A percentile compares a stretch with the other conserved stretches of the same genome.
phyloP scores from a whole-genome alignment of 1,140 invertebrate species.

The Bilobella aurantiaca region DNA sequence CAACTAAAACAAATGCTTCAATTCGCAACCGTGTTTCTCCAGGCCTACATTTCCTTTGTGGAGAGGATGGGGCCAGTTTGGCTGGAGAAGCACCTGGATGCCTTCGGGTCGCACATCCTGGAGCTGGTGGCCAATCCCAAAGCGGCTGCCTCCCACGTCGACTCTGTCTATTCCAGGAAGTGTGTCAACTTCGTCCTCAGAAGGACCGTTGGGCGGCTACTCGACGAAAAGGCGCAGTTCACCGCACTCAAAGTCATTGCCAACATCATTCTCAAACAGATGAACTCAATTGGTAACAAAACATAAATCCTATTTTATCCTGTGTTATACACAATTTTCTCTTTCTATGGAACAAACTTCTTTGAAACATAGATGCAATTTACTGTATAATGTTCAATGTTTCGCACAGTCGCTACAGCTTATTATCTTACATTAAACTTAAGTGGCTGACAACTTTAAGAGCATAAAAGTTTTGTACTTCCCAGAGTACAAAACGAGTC shows the following conservation, averaged over 20 bases:
- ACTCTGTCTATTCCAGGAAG: constrained; percentile 93
- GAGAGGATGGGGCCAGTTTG: constrained; percentile 84
- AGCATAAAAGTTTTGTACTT: no score
- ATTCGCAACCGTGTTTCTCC: constrained; percentile 35
- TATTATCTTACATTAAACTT: no score
- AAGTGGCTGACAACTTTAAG: no score
- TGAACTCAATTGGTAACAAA: constrained; percentile 70
- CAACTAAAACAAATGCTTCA: no score
- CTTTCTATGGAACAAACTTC: no score
- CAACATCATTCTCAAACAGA: constrained; percentile 81
- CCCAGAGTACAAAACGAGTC: no score
- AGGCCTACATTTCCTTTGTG: constrained; percentile 89
- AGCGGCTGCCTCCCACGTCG: constrained; percentile 86
- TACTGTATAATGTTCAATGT: no score
- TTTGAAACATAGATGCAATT: no score
- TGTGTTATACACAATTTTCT: no score
- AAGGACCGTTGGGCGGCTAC: constrained; percentile 78
- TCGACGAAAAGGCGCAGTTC: constrained; percentile 92
- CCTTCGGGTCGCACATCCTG: constrained; percentile 75
- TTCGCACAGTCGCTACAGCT: no score
- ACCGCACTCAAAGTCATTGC: constrained; percentile 90
- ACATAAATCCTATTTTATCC: no score
- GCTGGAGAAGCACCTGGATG: constrained; percentile 82
- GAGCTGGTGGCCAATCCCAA: constrained; percentile 88
- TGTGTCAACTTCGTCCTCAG: constrained; percentile 93